A percentile compares a stretch with the other conserved stretches of the same genome.
Evolutionary conservation across 2,888 invertebrate genomes (phyloP).

Genomic region (Amorpha juglandis): DNA sequence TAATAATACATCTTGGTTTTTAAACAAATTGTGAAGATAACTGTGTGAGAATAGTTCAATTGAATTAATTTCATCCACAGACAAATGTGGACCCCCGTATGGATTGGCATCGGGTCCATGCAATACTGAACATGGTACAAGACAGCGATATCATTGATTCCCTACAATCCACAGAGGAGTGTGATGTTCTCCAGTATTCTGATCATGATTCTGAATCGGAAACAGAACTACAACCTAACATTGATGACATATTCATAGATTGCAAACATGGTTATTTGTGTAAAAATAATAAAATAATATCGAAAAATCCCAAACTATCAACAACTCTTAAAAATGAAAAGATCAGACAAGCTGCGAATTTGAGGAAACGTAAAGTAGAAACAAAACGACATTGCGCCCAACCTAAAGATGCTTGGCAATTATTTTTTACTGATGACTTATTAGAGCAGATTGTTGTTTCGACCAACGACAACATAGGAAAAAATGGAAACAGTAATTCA

Average conservation of each 20-base stretch:
- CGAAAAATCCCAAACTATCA: conserved; percentile 56
- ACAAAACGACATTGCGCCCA: conserved; percentile 49
- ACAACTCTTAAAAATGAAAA: conserved; percentile 44
- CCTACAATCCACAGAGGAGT: conserved; percentile 71
- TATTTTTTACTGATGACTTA: conserved; percentile 71
- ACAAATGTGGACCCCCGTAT: conserved; percentile 78
- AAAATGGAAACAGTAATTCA: conserved; percentile 44
- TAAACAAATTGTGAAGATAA: conserved; percentile 21
- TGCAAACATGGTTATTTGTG: conserved; percentile 65
- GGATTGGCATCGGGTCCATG: conserved; percentile 81
- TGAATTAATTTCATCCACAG: conserved; percentile 80
- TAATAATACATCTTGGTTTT: conserved; percentile 14
- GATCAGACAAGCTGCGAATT: conserved; percentile 49
- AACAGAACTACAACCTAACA: conserved; percentile 60
- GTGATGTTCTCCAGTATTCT: conserved; percentile 67
- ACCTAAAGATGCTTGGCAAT: conserved; percentile 72
- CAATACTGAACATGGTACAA: conserved; percentile 77
- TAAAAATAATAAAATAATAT: conserved; percentile 58
- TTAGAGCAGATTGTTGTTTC: conserved; percentile 70
- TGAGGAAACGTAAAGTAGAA: conserved; percentile 55
- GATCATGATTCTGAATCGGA: conserved; percentile 76
- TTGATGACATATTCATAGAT: conserved; percentile 58
- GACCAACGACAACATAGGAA: conserved; percentile 69
- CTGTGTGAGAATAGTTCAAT: conserved; percentile 69
- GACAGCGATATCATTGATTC: conserved; percentile 75